Evolutionary conservation across 2,888 invertebrate species (phyloP).

Genomic region (Drosophila meridiana): DNA sequence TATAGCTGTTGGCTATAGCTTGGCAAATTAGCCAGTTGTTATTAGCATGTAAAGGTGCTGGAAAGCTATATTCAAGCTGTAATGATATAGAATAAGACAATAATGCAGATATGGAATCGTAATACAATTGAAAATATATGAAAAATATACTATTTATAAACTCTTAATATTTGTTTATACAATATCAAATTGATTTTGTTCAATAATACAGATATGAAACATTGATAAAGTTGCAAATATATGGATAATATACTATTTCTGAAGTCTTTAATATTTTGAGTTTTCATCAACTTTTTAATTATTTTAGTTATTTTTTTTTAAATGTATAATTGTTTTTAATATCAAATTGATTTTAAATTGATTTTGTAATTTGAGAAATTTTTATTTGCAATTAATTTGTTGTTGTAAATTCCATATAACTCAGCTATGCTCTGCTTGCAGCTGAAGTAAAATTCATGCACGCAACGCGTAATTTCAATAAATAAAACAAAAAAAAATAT

Average conservation of each 20-base stretch:
- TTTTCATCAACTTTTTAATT: neutral
- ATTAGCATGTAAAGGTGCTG: slow-evolving; percentile 41
- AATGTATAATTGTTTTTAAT: neutral
- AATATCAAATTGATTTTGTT: too few relatives aligned
- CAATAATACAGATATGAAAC: slow-evolving; percentile 2
- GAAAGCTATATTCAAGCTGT: slow-evolving; percentile 23
- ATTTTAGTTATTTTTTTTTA: neutral
- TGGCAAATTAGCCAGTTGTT: slow-evolving; percentile 51
- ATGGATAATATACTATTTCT: neutral
- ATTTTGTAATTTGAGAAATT: neutral
- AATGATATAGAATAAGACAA: slow-evolving; percentile 5
- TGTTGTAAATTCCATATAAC: neutral
- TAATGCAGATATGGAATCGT: neutral
- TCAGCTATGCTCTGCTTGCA: neutral
- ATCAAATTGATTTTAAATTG: neutral
- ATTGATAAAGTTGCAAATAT: neutral
- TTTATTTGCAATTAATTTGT: neutral
- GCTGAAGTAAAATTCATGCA: slow-evolving; percentile 15
- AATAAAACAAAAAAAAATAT: slow-evolving; percentile 30
- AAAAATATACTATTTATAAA: neutral
- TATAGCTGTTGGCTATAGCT: slow-evolving; percentile 30
- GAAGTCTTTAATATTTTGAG: too few relatives aligned
- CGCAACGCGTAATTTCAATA: slow-evolving; percentile 64
- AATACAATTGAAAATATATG: neutral
- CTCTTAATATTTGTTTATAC: too few relatives aligned